phyloP scores from a whole-genome alignment of 2,888 invertebrate genomes.

The Acronicta aceris region DNA sequence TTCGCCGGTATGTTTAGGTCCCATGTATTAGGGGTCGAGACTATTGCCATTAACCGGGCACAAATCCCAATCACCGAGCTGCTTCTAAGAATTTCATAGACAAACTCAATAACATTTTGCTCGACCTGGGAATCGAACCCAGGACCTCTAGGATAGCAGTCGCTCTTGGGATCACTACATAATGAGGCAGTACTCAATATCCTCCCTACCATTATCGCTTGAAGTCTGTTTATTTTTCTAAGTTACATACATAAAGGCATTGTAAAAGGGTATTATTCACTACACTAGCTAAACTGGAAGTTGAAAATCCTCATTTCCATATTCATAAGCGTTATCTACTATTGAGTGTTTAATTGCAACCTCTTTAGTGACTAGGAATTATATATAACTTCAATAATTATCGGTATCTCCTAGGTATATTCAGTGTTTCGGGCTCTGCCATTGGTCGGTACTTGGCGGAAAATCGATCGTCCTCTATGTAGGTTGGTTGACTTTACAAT shows the following conservation, averaged over 20 bases:
- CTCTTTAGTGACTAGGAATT: conserved; percentile 6
- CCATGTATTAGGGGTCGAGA: too few species aligned
- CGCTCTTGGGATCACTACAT: too few species aligned
- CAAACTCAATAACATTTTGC: too few species aligned
- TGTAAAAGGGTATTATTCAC: too few species aligned
- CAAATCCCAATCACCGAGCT: too few species aligned
- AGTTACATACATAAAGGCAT: not conserved
- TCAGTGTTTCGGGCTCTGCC: conserved; percentile 5
- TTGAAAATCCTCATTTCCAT: not conserved
- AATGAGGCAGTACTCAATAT: too few species aligned
- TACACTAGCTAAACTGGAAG: too few species aligned
- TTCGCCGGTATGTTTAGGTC: too few species aligned
- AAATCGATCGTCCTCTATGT: conserved; percentile 60
- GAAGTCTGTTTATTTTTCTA: conserved; percentile 21
- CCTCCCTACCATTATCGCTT: conserved; percentile 24
- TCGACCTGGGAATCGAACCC: too few species aligned
- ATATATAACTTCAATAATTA: conserved; percentile 17
- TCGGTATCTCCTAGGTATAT: conserved; percentile 11
- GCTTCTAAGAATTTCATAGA: too few species aligned
- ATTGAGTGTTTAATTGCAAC: conserved; percentile 11
- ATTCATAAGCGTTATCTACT: not conserved
- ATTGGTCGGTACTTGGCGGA: conserved; percentile 58
- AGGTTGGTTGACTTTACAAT: conserved; percentile 43
- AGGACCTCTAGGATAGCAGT: too few species aligned
- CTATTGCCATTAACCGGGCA: too few species aligned